These are phyloP conservation scores for Pogonocherus hispidulus DNA, from an alignment of 2,888 invertebrate genomes.

Conservation along the genomic window DNA sequence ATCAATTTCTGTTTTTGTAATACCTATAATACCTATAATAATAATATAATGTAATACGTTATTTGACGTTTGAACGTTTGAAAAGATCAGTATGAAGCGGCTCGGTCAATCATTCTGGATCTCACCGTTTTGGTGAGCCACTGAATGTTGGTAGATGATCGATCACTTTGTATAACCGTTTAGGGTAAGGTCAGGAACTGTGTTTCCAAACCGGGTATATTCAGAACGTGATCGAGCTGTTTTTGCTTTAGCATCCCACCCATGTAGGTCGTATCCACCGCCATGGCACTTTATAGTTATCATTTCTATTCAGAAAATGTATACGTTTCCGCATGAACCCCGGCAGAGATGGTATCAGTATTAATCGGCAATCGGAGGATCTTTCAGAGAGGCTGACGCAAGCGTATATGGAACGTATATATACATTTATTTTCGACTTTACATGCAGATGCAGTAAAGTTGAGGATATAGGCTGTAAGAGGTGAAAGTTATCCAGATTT, in stretches of 20 bases:
- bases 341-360: slow-evolving; percentile 13
- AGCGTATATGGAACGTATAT: slow-evolving; percentile 2
- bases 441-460: background rate
- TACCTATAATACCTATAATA: no score
- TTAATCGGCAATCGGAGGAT: slow-evolving; percentile 5
- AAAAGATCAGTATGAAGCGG: no score
- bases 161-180: background rate
- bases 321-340: slow-evolving; percentile 12
- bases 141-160: no score
- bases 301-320: slow-evolving; percentile 2
- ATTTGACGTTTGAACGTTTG: no score
- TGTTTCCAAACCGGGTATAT: background rate
- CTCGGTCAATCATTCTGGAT: no score
- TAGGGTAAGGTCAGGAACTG: slow-evolving; percentile 4
- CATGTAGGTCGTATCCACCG: slow-evolving; percentile 3
- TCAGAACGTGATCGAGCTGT: background rate
- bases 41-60: no score
- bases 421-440: slow-evolving; percentile 15
- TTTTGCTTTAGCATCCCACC: background rate
- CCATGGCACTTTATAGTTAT: slow-evolving; percentile 1
- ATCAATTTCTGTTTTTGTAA: no score
- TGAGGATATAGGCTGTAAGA: no score
- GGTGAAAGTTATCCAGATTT: background rate
- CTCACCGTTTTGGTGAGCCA: no score
- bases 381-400: background rate